Percentiles rank a stretch among this genome's conserved stretches.
Evolutionary conservation across 2,113 vertebrate genomes (phyloP).

Genomic region (Prietella phreatophila): DNA sequence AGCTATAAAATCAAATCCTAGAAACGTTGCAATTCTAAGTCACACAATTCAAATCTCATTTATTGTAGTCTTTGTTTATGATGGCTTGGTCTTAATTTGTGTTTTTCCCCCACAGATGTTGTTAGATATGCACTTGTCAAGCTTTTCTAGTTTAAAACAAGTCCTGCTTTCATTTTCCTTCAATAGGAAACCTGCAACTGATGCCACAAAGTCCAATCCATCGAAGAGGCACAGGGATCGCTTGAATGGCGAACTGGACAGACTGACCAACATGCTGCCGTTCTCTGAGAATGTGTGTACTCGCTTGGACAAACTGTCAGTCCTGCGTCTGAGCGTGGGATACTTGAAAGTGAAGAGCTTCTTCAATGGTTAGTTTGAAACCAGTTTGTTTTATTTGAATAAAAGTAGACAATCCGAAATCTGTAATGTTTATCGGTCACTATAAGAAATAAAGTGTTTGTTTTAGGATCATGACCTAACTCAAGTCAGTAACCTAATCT

Average conservation of each 20-base stretch:
- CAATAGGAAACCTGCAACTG: background rate
- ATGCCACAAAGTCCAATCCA: slow-evolving; percentile 73
- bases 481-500: slow-evolving; percentile 5
- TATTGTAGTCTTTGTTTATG: background rate
- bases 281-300: slow-evolving; percentile 72
- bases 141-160: background rate
- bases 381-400: background rate
- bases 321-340: slow-evolving; percentile 77
- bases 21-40: background rate
- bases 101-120: background rate
- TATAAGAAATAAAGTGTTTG: background rate
- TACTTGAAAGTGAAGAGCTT: slow-evolving; percentile 82
- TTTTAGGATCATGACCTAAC: background rate
- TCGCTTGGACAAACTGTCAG: slow-evolving; percentile 79
- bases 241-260: slow-evolving; percentile 78
- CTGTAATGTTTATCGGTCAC: background rate
- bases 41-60: background rate
- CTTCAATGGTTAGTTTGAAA: slow-evolving; percentile 48
- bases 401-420: background rate
- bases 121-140: background rate
- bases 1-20: background rate
- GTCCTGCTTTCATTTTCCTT: background rate
- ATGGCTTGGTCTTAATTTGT: background rate
- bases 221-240: slow-evolving; percentile 79
- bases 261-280: slow-evolving; percentile 76